Evolutionary conservation across 2,797 vertebrate species (phyloP).

Genomic region (Prunella strophiata): DNA sequence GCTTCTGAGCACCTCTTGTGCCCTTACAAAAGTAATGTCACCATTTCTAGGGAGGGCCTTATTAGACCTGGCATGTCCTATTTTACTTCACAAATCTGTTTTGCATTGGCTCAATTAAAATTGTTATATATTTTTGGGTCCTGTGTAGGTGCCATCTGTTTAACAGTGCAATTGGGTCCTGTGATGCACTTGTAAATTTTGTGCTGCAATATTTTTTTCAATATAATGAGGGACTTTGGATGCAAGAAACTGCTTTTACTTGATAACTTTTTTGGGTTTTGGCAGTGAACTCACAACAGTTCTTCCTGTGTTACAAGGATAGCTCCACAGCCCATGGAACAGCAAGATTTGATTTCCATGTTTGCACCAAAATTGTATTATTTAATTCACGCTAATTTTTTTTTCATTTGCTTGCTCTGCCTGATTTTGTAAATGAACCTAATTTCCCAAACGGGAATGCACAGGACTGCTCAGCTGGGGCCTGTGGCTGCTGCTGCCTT

Average conservation of each 20-base stretch:
- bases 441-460: not conserved
- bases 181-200: slow-evolving; percentile 49
- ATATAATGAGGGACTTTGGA: slow-evolving; percentile 20
- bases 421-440: not conserved
- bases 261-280: not conserved
- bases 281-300: not conserved
- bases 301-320: not conserved
- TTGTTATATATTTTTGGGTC: slow-evolving; percentile 65
- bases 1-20: slow-evolving; percentile 8
- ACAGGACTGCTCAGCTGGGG: not conserved
- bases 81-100: slow-evolving; percentile 69
- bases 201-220: slow-evolving; percentile 36
- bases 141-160: slow-evolving; percentile 66
- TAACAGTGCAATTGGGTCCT: slow-evolving; percentile 58
- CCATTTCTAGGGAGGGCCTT: slow-evolving; percentile 33
- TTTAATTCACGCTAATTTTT: not conserved
- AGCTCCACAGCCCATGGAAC: slow-evolving; percentile 1
- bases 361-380: not conserved
- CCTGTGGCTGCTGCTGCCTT: not conserved
- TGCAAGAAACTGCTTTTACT: not conserved
- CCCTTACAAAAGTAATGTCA: not conserved
- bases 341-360: not conserved
- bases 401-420: not conserved
- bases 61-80: slow-evolving; percentile 59
- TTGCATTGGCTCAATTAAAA: slow-evolving; percentile 69